These are phyloP conservation scores for Amorpha juglandis DNA, from an alignment of 2,888 invertebrate species.

Conservation along the genomic window DNA sequence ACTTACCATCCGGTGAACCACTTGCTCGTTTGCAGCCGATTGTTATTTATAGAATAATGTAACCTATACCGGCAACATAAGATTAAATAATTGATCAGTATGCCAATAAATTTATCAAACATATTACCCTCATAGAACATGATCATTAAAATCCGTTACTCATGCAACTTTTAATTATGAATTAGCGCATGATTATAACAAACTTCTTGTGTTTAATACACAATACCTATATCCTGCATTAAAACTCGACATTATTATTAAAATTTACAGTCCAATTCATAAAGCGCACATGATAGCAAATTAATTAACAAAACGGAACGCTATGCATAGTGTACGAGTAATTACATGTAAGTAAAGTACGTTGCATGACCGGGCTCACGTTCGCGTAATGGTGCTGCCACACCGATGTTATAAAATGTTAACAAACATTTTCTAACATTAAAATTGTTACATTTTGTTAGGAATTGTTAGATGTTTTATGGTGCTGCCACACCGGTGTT, in stretches of 20 bases:
- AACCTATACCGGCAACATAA: too few relatives aligned
- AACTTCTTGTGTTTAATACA: background rate
- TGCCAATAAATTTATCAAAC: too few relatives aligned
- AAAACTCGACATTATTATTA: conserved; percentile 1
- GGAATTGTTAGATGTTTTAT: too few relatives aligned
- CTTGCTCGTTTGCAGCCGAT: too few relatives aligned
- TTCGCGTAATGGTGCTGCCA: conserved; percentile 42
- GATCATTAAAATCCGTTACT: background rate
- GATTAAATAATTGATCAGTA: too few relatives aligned
- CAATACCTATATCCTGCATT: background rate
- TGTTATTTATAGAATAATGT: too few relatives aligned
- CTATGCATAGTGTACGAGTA: conserved; percentile 32
- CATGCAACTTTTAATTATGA: background rate
- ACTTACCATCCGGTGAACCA: too few relatives aligned
- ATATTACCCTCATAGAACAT: too few relatives aligned
- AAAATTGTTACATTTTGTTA: too few relatives aligned
- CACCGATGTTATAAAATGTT: too few relatives aligned
- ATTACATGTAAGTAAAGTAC: conserved; percentile 44
- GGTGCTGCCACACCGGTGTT: too few relatives aligned
- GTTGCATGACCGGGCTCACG: conserved; percentile 54
- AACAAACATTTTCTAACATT: too few relatives aligned
- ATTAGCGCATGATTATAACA: background rate
- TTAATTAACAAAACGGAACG: conserved; percentile 36
- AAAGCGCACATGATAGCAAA: conserved; percentile 7
- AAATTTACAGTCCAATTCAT: conserved; percentile 14